Percentiles rank a stretch among this genome's conserved stretches.
Conservation (phyloP, 2,113 vertebrate species). For the Tapirus terrestris region DNA sequence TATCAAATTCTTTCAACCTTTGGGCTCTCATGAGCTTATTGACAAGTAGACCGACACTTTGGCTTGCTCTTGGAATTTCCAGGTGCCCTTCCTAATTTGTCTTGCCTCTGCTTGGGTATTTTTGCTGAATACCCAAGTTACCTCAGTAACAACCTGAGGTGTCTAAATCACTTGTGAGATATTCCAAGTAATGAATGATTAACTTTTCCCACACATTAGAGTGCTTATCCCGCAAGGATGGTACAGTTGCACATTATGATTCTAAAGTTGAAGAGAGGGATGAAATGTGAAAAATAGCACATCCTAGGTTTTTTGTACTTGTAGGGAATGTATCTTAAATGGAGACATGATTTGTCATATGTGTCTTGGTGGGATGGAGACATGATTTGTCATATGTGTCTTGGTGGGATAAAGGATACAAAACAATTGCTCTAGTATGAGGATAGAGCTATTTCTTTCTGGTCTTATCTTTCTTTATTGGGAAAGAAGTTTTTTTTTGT, state of each 20-base stretch:
- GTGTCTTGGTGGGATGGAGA: neutral
- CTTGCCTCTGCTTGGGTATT: neutral
- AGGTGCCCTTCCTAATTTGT: neutral
- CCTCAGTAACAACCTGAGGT: neutral
- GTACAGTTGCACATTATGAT: neutral
- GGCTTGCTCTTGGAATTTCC: conserved; percentile 2
- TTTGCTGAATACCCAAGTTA: no score
- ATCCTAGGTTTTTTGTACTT: neutral
- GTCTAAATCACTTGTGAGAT: neutral
- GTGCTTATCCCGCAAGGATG: neutral
- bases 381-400: neutral
- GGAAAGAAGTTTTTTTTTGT: neutral
- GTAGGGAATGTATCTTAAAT: neutral
- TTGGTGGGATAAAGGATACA: neutral
- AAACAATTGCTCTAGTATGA: neutral
- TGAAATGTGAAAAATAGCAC: neutral
- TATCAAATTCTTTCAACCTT: neutral
- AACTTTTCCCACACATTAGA: neutral
- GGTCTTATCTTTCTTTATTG: conserved; percentile 10
- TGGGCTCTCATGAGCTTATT: neutral
- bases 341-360: neutral
- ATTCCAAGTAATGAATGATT: neutral
- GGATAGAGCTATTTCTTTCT: conserved; percentile 10
- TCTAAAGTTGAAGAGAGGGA: neutral
- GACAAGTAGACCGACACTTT: neutral